Evolutionary conservation across 2,888 invertebrate genomes (phyloP).

Genomic region (Noctuana brunneofusca): DNA sequence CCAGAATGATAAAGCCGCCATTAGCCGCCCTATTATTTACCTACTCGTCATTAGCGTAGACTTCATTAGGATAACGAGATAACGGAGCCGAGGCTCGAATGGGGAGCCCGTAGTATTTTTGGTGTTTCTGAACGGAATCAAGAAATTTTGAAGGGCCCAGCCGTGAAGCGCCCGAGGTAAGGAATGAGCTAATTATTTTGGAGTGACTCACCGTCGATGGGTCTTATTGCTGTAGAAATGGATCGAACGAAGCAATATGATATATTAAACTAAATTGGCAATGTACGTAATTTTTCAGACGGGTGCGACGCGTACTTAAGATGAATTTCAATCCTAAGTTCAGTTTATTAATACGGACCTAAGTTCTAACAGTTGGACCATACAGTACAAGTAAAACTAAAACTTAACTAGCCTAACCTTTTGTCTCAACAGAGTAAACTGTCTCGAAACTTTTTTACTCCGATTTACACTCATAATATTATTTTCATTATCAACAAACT

Average conservation of each 20-base stretch:
- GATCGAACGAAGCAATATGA: constrained; percentile 38
- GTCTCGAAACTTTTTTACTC: neutral
- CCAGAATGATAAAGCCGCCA: constrained; percentile 83
- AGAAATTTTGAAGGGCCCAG: constrained; percentile 52
- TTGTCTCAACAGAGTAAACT: no score
- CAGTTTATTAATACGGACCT: no score
- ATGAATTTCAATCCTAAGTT: no score
- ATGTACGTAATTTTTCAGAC: neutral
- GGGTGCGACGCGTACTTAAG: no score
- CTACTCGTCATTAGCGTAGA: constrained; percentile 83
- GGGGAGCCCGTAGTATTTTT: constrained; percentile 64
- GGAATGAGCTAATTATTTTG: constrained; percentile 67
- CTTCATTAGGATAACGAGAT: constrained; percentile 84
- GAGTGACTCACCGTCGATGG: constrained; percentile 47
- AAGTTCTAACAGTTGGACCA: no score
- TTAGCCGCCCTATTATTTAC: constrained; percentile 83
- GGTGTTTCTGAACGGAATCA: constrained; percentile 70
- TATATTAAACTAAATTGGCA: constrained; percentile 26
- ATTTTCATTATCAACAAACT: constrained; percentile 13
- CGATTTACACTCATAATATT: neutral
- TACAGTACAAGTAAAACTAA: no score
- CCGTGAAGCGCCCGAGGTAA: constrained; percentile 47
- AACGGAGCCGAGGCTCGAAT: constrained; percentile 74
- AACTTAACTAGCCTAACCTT: no score
- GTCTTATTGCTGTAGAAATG: constrained; percentile 33